Percentiles rank a stretch among this genome's conserved stretches.
Evolutionary conservation across 2,888 invertebrate species (phyloP).

Genomic region (Elegia similella): DNA sequence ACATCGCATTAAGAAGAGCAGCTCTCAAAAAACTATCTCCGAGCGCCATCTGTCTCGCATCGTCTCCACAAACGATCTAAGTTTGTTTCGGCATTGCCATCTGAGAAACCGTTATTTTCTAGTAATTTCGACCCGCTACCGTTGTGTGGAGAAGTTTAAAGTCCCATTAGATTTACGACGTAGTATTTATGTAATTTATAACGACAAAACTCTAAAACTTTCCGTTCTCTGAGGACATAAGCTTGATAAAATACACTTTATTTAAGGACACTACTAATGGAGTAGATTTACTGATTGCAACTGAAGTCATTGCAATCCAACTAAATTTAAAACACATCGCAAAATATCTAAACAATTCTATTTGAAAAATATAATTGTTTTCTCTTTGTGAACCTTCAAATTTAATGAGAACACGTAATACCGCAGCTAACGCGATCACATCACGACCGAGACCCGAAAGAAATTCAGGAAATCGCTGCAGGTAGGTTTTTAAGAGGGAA

Average conservation of each 20-base stretch:
- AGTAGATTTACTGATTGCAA: no score
- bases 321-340: no score
- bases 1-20: conserved; percentile 44
- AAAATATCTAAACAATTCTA: neutral
- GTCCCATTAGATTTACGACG: neutral
- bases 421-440: conserved; percentile 21
- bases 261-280: no score
- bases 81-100: conserved; percentile 44
- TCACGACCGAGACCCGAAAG: conserved; percentile 2
- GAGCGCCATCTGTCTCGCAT: conserved; percentile 56
- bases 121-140: conserved; percentile 35
- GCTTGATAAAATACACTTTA: no score
- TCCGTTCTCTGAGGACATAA: no score
- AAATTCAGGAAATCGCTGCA: conserved; percentile 19
- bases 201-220: no score
- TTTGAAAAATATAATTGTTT: neutral
- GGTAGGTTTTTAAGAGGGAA: conserved; percentile 13
- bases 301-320: no score
- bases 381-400: conserved; percentile 1
- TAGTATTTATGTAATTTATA: no score
- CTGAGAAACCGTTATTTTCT: conserved; percentile 38
- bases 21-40: conserved; percentile 46
- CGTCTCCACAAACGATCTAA: conserved; percentile 54
- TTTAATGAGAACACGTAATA: conserved; percentile 21
- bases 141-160: neutral